Evolutionary conservation across 2,797 vertebrate genomes (phyloP).

Genomic region (Catharus ustulatus): DNA sequence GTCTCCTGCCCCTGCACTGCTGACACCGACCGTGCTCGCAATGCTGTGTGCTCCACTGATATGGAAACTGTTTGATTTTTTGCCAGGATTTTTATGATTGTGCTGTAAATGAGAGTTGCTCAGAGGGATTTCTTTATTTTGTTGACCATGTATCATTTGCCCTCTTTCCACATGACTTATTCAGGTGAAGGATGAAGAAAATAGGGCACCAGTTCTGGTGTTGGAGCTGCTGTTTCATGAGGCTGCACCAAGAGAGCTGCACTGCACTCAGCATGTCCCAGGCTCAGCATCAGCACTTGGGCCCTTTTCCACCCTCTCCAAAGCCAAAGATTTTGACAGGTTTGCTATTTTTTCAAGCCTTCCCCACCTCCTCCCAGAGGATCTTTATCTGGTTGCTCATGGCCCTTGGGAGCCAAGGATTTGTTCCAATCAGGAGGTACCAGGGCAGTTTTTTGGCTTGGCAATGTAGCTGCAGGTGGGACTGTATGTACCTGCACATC

Average conservation of each 20-base stretch:
- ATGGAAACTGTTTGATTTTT: background rate
- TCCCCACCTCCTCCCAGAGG: background rate
- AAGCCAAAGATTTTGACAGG: background rate
- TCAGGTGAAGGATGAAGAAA: slow-evolving; percentile 18
- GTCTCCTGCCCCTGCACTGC: slow-evolving; percentile 16
- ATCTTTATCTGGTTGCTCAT: background rate
- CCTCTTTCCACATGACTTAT: slow-evolving; percentile 7
- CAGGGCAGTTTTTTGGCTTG: background rate
- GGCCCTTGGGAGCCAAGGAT: background rate
- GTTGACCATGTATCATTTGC: background rate
- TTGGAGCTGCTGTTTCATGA: background rate
- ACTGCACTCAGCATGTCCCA: rapidly evolving
- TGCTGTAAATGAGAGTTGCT: background rate
- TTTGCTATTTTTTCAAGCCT: background rate
- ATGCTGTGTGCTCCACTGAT: background rate
- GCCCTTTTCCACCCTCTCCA: background rate
- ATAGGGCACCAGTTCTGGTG: background rate
- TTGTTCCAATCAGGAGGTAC: background rate
- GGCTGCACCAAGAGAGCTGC: background rate
- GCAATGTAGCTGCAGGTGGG: background rate
- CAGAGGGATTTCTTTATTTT: background rate
- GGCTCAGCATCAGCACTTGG: background rate
- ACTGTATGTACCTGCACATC: background rate
- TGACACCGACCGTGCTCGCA: background rate
- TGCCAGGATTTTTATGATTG: slow-evolving; percentile 14